These are phyloP conservation scores for Phaedon cochleariae DNA, from an alignment of 2,888 invertebrate genomes.

Conservation along the genomic window DNA sequence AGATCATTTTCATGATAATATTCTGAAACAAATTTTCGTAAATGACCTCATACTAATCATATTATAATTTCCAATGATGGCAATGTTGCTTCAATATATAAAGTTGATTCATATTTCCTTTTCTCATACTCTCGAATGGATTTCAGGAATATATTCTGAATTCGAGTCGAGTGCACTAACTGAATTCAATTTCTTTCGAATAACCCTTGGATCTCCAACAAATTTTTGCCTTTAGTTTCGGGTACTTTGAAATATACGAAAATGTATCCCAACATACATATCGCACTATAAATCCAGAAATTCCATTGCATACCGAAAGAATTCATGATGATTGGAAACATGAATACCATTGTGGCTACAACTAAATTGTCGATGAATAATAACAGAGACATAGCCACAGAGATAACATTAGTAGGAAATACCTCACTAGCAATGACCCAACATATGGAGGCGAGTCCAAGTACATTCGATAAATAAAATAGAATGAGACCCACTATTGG, in stretches of 20 bases:
- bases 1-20: too few relatives aligned
- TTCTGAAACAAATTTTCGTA: too few relatives aligned
- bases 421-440: conserved; percentile 12
- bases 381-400: conserved; percentile 13
- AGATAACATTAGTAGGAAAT: conserved; percentile 15
- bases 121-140: too few relatives aligned
- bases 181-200: too few relatives aligned
- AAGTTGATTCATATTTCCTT: too few relatives aligned
- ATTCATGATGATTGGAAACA: conserved; percentile 42
- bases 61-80: too few relatives aligned
- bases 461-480: conserved; percentile 2
- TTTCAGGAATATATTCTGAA: too few relatives aligned
- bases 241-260: conserved; percentile 43
- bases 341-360: conserved; percentile 14
- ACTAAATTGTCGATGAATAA: neutral
- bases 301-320: conserved; percentile 39
- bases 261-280: conserved; percentile 34
- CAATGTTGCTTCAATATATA: too few relatives aligned
- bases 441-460: conserved; percentile 13
- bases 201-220: conserved; percentile 39
- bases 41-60: too few relatives aligned
- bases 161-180: too few relatives aligned
- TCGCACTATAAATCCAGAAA: conserved; percentile 43
- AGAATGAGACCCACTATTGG: conserved; percentile 10
- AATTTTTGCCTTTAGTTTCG: conserved; percentile 47